Percentiles rank a stretch among this genome's conserved stretches.
phyloP scores from a whole-genome alignment of 2,888 invertebrate genomes.

The Limnephilus auricula region DNA sequence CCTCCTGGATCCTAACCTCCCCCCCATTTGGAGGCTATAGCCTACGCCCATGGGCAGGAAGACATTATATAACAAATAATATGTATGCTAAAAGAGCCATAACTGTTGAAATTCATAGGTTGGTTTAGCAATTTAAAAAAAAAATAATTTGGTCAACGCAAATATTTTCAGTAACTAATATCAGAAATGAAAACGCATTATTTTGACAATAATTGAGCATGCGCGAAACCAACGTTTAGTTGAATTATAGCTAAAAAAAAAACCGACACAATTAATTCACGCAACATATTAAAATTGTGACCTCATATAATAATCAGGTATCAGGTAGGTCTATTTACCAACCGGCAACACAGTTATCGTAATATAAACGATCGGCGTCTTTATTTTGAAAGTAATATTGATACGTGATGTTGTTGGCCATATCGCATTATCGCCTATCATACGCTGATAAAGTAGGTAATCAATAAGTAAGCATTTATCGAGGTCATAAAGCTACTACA shows the following conservation, averaged over 20 bases:
- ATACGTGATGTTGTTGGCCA: neutral
- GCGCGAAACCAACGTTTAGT: neutral
- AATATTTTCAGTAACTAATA: too few relatives aligned
- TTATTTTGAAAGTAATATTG: neutral
- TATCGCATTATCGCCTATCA: neutral
- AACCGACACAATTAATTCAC: neutral
- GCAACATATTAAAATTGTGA: neutral
- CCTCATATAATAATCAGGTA: neutral
- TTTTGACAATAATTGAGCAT: neutral
- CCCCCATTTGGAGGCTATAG: too few relatives aligned
- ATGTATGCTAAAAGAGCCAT: too few relatives aligned
- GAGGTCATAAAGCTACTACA: neutral
- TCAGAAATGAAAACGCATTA: neutral
- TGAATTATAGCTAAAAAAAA: neutral
- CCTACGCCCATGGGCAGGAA: too few relatives aligned
- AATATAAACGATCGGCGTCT: constrained; percentile 2
- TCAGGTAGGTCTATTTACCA: neutral
- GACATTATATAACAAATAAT: too few relatives aligned
- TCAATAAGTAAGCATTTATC: neutral
- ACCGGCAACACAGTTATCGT: neutral
- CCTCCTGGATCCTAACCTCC: too few relatives aligned
- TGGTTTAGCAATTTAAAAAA: too few relatives aligned
- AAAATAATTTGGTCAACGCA: too few relatives aligned
- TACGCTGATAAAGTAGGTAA: neutral
- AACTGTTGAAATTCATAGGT: too few relatives aligned